Conservation (phyloP, 2,888 invertebrate species). For the Dysmachus trigonus region DNA sequence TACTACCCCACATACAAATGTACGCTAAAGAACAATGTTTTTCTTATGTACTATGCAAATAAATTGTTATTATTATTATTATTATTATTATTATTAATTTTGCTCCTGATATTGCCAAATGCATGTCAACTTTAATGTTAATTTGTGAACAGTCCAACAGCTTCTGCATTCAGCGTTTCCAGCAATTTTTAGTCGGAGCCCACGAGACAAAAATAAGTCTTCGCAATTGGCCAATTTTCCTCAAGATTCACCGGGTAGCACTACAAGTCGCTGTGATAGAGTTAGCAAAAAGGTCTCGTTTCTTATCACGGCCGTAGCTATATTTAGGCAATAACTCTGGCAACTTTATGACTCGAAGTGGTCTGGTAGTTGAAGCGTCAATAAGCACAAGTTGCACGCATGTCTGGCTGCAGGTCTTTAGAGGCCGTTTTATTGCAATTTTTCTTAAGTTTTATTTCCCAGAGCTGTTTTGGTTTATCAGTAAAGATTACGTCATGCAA, state of each 20-base stretch:
- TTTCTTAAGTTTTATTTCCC: constrained; percentile 2
- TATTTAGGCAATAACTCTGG: not conserved
- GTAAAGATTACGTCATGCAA: not conserved
- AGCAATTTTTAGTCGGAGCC: not conserved
- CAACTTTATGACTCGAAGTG: not conserved
- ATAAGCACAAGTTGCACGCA: not conserved
- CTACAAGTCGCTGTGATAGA: not conserved
- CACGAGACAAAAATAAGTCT: not conserved
- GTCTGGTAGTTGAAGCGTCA: not conserved
- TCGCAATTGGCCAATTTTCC: not conserved
- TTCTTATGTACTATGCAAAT: no score
- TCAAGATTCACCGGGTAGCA: not conserved
- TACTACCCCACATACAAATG: no score
- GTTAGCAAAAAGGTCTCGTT: not conserved
- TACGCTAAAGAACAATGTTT: no score
- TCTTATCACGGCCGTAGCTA: not conserved
- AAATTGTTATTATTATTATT: no score
- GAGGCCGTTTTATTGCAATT: not conserved
- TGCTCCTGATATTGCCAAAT: not conserved
- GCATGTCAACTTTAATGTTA: not conserved
- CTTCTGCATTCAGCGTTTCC: not conserved
- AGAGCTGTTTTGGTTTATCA: not conserved
- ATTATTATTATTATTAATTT: no score
- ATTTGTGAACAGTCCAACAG: not conserved
- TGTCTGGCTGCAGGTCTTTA: not conserved